Evolutionary conservation across 2,888 invertebrate species (phyloP).

Genomic region (Pseudococcus longispinus): DNA sequence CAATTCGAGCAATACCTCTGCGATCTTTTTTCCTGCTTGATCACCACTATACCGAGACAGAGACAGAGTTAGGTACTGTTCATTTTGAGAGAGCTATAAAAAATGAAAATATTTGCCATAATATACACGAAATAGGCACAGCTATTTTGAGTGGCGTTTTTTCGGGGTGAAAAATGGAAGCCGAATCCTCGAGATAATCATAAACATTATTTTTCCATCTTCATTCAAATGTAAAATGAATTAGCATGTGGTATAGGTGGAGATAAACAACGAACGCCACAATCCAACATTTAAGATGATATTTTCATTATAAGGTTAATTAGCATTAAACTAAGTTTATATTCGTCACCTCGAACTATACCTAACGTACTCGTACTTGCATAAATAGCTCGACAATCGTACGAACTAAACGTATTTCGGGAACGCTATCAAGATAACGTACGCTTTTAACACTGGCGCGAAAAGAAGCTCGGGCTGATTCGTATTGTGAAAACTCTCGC

Average conservation of each 20-base stretch:
- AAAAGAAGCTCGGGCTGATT: not conserved
- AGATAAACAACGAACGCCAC: not conserved
- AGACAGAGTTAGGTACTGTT: too few relatives aligned
- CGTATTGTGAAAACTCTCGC: not conserved
- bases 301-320: not conserved
- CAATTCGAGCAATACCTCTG: too few relatives aligned
- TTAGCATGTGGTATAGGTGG: not conserved
- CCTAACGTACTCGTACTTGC: not conserved
- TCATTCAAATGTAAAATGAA: too few relatives aligned
- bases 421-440: not conserved
- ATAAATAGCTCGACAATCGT: not conserved
- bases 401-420: not conserved
- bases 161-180: too few relatives aligned
- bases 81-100: too few relatives aligned
- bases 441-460: not conserved
- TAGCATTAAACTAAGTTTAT: not conserved
- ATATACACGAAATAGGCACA: too few relatives aligned
- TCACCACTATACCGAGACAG: too few relatives aligned
- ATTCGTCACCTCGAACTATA: not conserved
- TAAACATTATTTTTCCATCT: too few relatives aligned
- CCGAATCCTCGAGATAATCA: too few relatives aligned
- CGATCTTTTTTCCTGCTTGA: too few relatives aligned
- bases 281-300: not conserved
- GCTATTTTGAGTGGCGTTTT: too few relatives aligned
- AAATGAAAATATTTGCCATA: too few relatives aligned